phyloP scores from a whole-genome alignment of 2,888 invertebrate species.

The Eupithecia vulgata region DNA sequence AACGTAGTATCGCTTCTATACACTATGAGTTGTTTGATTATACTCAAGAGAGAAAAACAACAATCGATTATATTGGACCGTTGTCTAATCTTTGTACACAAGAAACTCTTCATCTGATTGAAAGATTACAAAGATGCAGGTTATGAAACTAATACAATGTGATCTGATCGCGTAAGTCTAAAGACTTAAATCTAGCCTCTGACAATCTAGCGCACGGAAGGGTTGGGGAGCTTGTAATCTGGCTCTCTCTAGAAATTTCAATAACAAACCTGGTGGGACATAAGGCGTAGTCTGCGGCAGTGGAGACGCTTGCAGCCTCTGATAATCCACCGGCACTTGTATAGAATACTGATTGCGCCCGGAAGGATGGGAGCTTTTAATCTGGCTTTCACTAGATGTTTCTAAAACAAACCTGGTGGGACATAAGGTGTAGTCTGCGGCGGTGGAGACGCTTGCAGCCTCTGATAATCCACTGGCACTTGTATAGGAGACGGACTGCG shows the following conservation, averaged over 20 bases:
- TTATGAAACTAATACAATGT: neutral
- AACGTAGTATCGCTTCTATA: neutral
- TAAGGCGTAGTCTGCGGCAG: conserved; percentile 70
- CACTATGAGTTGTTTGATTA: neutral
- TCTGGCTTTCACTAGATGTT: conserved; percentile 55
- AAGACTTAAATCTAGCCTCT: conserved; percentile 52
- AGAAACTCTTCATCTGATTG: neutral
- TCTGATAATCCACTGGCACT: conserved; percentile 61
- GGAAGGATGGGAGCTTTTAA: conserved; percentile 50
- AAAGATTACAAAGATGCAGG: neutral
- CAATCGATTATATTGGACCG: neutral
- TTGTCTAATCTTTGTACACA: neutral
- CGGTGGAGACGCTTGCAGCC: conserved; percentile 71
- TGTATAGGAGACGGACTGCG: conserved; percentile 64
- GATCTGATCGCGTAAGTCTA: neutral
- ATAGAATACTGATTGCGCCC: conserved; percentile 63
- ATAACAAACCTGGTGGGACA: conserved; percentile 69
- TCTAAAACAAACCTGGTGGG: conserved; percentile 65
- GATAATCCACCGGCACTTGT: conserved; percentile 59
- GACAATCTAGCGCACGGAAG: conserved; percentile 58
- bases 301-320: conserved; percentile 70
- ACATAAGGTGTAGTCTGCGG: conserved; percentile 70
- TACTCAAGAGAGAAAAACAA: neutral
- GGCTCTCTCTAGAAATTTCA: conserved; percentile 68
- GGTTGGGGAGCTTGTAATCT: conserved; percentile 58